Conservation (phyloP, 2,797 vertebrate genomes). For the Nothura maculosa region DNA sequence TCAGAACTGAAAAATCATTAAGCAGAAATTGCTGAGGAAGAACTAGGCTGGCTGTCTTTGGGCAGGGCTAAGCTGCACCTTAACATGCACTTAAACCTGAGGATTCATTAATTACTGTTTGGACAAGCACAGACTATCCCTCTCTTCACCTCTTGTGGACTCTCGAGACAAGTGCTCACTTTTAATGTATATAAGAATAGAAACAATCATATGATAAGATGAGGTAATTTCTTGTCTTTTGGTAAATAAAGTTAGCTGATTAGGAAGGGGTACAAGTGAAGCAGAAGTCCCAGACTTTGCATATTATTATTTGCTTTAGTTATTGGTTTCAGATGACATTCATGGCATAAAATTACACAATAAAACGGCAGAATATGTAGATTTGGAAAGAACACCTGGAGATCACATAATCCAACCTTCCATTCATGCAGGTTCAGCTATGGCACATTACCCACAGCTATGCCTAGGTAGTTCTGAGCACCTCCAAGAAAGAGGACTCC, state of each 20-base stretch:
- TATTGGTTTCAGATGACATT: background rate
- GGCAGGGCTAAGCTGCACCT: background rate
- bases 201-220: background rate
- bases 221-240: background rate
- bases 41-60: background rate
- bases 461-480: background rate
- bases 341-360: background rate
- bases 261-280: background rate
- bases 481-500: background rate
- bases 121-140: background rate
- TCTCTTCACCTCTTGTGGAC: background rate
- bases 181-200: rapidly evolving
- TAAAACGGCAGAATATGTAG: background rate
- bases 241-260: background rate
- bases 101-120: background rate
- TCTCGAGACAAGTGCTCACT: rapidly evolving
- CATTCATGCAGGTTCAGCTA: background rate
- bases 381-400: background rate
- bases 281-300: background rate
- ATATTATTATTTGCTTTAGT: background rate
- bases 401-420: rapidly evolving
- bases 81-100: background rate
- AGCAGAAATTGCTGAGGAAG: background rate
- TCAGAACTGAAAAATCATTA: background rate
- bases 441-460: background rate